These are phyloP conservation scores for Limnephilus lunatus DNA, from an alignment of 2,888 invertebrate species.

Conservation along the genomic window DNA sequence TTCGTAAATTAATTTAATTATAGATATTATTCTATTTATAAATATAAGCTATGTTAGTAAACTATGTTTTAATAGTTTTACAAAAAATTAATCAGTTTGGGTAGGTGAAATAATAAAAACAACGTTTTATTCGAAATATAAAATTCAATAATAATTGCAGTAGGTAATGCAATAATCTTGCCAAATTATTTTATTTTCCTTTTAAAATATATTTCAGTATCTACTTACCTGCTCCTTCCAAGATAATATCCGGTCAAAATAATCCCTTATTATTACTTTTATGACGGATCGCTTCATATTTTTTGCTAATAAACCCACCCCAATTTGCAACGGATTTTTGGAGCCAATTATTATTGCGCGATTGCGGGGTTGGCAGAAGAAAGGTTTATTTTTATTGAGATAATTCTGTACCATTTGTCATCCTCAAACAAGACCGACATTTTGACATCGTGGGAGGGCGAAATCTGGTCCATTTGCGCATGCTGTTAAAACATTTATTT, in stretches of 20 bases:
- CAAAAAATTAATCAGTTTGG: too few species aligned
- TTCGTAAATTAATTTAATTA: too few species aligned
- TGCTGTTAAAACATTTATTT: background rate
- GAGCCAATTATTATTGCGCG: background rate
- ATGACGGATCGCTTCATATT: background rate
- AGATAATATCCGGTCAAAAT: background rate
- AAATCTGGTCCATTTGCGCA: background rate
- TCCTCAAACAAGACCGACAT: slow-evolving; percentile 38
- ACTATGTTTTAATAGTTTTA: too few species aligned
- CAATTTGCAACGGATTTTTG: background rate
- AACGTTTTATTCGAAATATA: background rate
- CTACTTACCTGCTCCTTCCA: background rate
- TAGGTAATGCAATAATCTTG: background rate
- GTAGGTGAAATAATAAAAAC: background rate
- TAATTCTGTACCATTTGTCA: slow-evolving; percentile 15
- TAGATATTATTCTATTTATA: too few species aligned
- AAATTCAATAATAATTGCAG: background rate
- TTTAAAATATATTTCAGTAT: background rate
- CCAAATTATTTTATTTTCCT: background rate
- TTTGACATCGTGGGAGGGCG: slow-evolving; percentile 21
- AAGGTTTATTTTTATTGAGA: slow-evolving; percentile 6
- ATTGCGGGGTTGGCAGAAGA: background rate
- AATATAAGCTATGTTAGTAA: too few species aligned
- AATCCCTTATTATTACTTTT: background rate
- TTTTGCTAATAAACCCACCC: slow-evolving; percentile 19